Base-by-base conservation (phyloP, 1,140 invertebrate genomes). In the Pseudomyrmex pallidus region DNA sequence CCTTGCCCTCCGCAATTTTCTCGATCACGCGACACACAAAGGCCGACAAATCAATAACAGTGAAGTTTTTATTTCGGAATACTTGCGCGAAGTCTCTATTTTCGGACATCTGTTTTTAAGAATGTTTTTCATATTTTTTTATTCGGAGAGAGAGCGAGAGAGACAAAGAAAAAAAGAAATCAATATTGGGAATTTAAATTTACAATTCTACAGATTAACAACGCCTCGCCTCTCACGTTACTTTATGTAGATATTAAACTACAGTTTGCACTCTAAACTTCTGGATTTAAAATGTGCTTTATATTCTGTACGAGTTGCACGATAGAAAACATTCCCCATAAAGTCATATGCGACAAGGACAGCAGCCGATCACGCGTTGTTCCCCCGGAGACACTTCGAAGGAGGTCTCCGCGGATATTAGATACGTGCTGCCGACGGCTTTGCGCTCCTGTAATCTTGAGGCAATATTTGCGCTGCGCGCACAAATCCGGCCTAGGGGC, bases 21-120 rank as follows among this genome's bases (percentile, higher is more conserved):
- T 88, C 85, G 85, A 90, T 90, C 90, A 90, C 90, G 90, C 90
- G 85, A 90, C 89, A 89, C 88, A 85, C 35, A 90, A 83, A 80
- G 83, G 59, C 72, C 77, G 85, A 90, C 35, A 35, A 91, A 91
- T 91, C 90, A 90, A 91, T 91, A 91, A 86, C 82, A 62, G 61
- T 35, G 10, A 70, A 59, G 54, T 59, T 61, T n/a, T 46, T 61
- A 72, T 72, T 78, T 68, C 20, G 15, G 10, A 35, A 35, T 35
- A 35, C 5, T 5, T 35, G 35, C 35, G 35, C 35, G 35, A 35
- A 0, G 35, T 35, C 7, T 35, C 35, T 35, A 7, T 35, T 35
- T 13, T n/a, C 54, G 7, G 8, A 2, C 76, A 25, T 35, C 68
- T 15, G 50, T 78, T 70, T n/a, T 44, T 57, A 56, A 35, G 0